Conservation (phyloP, 2,888 invertebrate genomes). For the Folsomia manolachei region DNA sequence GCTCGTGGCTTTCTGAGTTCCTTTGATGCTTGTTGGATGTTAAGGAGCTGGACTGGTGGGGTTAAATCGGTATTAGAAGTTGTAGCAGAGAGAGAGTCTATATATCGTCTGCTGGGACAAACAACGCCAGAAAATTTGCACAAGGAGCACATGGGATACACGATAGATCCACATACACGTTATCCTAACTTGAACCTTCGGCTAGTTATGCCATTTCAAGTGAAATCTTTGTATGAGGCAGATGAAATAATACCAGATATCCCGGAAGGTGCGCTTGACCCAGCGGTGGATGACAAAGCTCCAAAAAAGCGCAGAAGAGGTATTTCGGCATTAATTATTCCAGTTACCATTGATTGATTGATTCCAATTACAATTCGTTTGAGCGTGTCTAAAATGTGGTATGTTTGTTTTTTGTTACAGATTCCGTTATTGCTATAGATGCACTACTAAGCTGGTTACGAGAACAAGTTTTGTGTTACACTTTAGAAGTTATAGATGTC, state of each 20-base stretch:
- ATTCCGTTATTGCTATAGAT: constrained; percentile 68
- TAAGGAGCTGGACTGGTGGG: constrained; percentile 73
- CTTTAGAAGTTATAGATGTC: constrained; percentile 63
- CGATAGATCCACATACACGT: constrained; percentile 80
- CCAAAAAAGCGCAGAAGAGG: constrained; percentile 67
- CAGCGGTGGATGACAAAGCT: constrained; percentile 59
- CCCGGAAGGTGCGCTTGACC: constrained; percentile 54
- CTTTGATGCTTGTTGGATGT: constrained; percentile 94
- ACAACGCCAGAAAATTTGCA: constrained; percentile 95
- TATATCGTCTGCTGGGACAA: constrained; percentile 84
- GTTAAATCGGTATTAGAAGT: constrained; percentile 75
- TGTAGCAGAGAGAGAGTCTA: constrained; percentile 89
- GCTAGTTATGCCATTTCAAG: constrained; percentile 73
- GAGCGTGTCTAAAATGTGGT: neutral
- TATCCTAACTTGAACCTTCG: constrained; percentile 75
- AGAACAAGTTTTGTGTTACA: constrained; percentile 67
- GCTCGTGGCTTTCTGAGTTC: constrained; percentile 86
- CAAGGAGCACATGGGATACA: constrained; percentile 82
- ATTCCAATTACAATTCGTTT: neutral
- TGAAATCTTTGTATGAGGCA: constrained; percentile 62
- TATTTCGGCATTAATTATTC: no score
- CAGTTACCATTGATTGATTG: no score
- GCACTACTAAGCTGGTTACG: constrained; percentile 75
- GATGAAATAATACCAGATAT: constrained; percentile 59
- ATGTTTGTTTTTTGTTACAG: no score